These are phyloP conservation scores for Fulmarus glacialis DNA, from an alignment of 2,113 vertebrate species.

Conservation along the genomic window DNA sequence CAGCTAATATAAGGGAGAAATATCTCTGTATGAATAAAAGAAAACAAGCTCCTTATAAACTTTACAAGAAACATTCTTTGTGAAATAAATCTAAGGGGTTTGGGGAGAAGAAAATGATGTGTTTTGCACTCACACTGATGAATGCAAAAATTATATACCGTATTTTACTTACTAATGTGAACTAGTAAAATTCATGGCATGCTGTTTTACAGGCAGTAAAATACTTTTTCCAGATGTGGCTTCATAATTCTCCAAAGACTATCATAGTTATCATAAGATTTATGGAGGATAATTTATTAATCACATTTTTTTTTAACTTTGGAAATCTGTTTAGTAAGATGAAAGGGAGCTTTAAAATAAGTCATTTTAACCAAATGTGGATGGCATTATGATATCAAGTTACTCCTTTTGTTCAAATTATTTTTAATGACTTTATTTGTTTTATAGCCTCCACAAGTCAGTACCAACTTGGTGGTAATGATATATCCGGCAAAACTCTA, in stretches of 20 bases:
- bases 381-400: slow-evolving; percentile 81
- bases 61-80: slow-evolving; percentile 74
- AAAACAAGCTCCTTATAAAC: slow-evolving; percentile 73
- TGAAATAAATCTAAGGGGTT: slow-evolving; percentile 75
- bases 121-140: slow-evolving; percentile 61
- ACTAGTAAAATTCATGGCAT: slow-evolving; percentile 79
- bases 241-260: slow-evolving; percentile 87
- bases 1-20: slow-evolving; percentile 29
- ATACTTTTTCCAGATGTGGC: slow-evolving; percentile 89
- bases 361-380: slow-evolving; percentile 82
- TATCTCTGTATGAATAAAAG: slow-evolving; percentile 43
- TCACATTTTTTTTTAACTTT: slow-evolving; percentile 81
- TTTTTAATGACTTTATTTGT: slow-evolving; percentile 85
- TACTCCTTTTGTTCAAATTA: slow-evolving; percentile 86
- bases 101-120: slow-evolving; percentile 60
- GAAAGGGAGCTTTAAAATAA: slow-evolving; percentile 83
- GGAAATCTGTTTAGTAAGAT: slow-evolving; percentile 84
- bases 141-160: slow-evolving; percentile 75
- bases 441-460: slow-evolving; percentile 80
- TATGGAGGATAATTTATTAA: slow-evolving; percentile 90
- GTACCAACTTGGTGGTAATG: slow-evolving; percentile 78
- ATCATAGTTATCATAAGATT: slow-evolving; percentile 88
- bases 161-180: slow-evolving; percentile 81
- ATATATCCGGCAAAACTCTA: slow-evolving; percentile 75
- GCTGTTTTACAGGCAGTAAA: slow-evolving; percentile 83